Percentiles rank a stretch among this genome's conserved stretches.
phyloP scores from a whole-genome alignment of 2,797 vertebrate genomes.

The Malurus splendens region DNA sequence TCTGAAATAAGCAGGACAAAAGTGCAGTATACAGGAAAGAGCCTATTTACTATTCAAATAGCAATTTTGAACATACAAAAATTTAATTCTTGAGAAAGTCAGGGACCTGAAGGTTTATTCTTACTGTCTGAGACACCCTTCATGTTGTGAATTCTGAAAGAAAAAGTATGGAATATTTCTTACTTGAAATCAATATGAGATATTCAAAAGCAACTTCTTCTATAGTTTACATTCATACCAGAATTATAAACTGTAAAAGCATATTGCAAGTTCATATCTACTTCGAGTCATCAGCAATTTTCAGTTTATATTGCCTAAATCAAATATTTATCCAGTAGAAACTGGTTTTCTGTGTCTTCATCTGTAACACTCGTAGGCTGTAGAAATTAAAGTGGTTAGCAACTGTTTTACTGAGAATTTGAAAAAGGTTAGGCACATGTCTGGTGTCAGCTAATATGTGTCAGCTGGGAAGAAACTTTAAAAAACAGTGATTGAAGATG shows the following conservation, averaged over 20 bases:
- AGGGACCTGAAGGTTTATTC: not conserved
- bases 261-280: not conserved
- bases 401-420: not conserved
- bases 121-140: not conserved
- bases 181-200: not conserved
- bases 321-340: not conserved
- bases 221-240: not conserved
- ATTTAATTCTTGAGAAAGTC: not conserved
- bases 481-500: not conserved
- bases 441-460: not conserved
- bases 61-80: not conserved
- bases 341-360: not conserved
- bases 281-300: not conserved
- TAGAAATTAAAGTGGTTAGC: not conserved
- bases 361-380: not conserved
- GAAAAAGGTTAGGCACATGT: not conserved
- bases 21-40: not conserved
- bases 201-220: not conserved
- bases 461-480: not conserved
- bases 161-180: not conserved
- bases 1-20: not conserved
- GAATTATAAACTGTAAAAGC: not conserved
- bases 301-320: not conserved
- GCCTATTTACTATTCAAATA: not conserved
- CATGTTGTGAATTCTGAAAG: not conserved